Conservation (phyloP, 2,888 invertebrate species). For the Dasypogon diadema region DNA sequence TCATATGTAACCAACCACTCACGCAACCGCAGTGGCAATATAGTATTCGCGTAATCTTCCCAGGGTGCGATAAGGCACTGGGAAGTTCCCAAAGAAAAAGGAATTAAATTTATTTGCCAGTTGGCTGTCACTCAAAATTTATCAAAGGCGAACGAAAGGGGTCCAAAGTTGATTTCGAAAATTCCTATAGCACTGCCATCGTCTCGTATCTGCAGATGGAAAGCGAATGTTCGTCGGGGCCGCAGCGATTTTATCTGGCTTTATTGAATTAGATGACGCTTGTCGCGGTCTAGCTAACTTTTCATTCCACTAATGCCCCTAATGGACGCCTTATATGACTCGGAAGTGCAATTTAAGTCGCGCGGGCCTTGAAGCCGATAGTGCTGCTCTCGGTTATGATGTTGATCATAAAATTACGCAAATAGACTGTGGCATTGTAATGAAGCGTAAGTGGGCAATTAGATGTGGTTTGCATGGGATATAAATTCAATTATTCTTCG, state of each 20-base stretch:
- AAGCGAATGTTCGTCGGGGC: background rate
- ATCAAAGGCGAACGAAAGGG: slow-evolving; percentile 8
- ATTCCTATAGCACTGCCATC: background rate
- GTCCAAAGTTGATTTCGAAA: slow-evolving; percentile 19
- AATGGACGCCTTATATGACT: slow-evolving; percentile 45
- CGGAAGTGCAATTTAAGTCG: slow-evolving; percentile 41
- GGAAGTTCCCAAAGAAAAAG: slow-evolving; percentile 23
- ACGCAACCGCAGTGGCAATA: slow-evolving; percentile 1
- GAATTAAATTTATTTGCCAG: slow-evolving; percentile 14
- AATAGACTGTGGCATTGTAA: slow-evolving; percentile 32
- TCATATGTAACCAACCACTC: background rate
- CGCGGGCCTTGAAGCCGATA: slow-evolving; percentile 32
- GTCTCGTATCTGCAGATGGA: background rate
- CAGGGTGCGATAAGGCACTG: background rate
- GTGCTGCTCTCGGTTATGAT: slow-evolving; percentile 2
- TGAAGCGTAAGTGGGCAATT: slow-evolving; percentile 44
- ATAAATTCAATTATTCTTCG: slow-evolving; percentile 34
- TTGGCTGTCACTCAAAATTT: slow-evolving; percentile 20
- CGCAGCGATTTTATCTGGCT: background rate
- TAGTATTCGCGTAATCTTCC: slow-evolving; percentile 16
- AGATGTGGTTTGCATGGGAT: slow-evolving; percentile 20
- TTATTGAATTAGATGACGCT: slow-evolving; percentile 36
- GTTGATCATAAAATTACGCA: slow-evolving; percentile 38
- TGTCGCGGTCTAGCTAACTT: slow-evolving; percentile 22
- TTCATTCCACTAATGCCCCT: slow-evolving; percentile 26